phyloP scores from a whole-genome alignment of 2,113 vertebrate species.

The Epinephelus lanceolatus region DNA sequence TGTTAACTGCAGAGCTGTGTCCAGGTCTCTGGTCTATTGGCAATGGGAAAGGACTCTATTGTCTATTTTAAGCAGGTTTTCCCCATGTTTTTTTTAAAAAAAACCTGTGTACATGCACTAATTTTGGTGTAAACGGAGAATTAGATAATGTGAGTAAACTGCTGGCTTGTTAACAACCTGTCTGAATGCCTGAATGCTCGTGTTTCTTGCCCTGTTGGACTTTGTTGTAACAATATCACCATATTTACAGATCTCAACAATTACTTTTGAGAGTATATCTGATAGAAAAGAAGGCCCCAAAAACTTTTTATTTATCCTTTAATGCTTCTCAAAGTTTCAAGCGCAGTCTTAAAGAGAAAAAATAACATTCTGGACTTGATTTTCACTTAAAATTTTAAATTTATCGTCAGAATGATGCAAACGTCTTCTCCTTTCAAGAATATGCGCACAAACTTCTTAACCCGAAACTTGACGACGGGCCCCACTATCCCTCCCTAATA shows the following conservation, averaged over 20 bases:
- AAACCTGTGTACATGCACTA: too few species aligned
- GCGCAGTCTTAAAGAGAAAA: neutral
- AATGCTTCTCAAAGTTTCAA: constrained; percentile 12
- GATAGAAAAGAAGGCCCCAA: neutral
- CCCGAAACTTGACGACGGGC: constrained; percentile 71
- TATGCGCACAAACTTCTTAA: constrained; percentile 72
- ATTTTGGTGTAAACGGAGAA: too few species aligned
- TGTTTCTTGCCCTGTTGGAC: neutral
- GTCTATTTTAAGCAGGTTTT: too few species aligned
- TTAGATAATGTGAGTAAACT: neutral
- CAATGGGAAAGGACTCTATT: too few species aligned
- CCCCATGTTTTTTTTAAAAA: too few species aligned
- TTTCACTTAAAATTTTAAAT: constrained; percentile 36
- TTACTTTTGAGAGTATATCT: neutral
- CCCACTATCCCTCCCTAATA: constrained; percentile 74
- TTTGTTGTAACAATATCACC: neutral
- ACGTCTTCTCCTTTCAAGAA: constrained; percentile 41
- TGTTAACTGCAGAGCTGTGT: too few species aligned
- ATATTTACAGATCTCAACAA: neutral
- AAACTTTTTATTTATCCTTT: neutral
- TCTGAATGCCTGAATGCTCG: neutral
- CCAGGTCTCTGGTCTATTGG: too few species aligned
- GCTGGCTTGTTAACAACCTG: constrained; percentile 5
- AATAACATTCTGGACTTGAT: neutral
- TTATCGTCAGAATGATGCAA: constrained; percentile 30